These are phyloP conservation scores for Pseudochromis fuscus DNA, from an alignment of 2,797 vertebrate species.

Conservation along the genomic window DNA sequence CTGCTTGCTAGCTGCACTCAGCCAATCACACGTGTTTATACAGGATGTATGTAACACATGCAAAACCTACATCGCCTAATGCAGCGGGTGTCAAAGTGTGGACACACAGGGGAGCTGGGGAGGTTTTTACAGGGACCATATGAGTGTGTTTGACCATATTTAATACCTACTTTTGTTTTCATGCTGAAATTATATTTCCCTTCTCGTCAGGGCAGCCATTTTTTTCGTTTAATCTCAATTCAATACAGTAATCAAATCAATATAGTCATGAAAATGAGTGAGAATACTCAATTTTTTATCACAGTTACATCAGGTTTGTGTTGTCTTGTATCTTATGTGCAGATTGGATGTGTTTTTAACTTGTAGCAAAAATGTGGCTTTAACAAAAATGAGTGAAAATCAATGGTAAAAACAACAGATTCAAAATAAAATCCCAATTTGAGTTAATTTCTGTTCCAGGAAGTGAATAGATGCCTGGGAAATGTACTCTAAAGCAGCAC, in stretches of 20 bases:
- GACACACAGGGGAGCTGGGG: not conserved
- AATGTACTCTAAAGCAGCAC: not conserved
- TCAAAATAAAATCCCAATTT: too few relatives aligned
- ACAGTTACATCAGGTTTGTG: not conserved
- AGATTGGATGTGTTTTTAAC: not conserved
- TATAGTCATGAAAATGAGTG: too few relatives aligned
- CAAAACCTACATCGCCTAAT: not conserved
- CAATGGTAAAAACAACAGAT: too few relatives aligned
- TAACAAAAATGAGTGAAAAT: not conserved
- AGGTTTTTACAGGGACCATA: constrained; percentile 1
- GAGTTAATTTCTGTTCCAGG: not conserved
- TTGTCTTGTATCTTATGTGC: too few relatives aligned
- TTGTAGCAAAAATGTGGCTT: not conserved
- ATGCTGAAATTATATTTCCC: too few relatives aligned
- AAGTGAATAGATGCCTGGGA: not conserved
- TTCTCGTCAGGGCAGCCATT: constrained; percentile 4
- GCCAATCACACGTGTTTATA: constrained; percentile 27
- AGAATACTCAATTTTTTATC: too few relatives aligned
- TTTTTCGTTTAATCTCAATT: not conserved
- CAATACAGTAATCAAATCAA: not conserved
- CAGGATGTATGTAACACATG: constrained; percentile 9
- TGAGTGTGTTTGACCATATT: not conserved
- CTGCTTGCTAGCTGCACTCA: constrained; percentile 18
- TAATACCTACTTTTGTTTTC: not conserved
- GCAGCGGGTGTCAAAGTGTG: constrained; percentile 31